phyloP scores from a whole-genome alignment of 2,888 invertebrate genomes.

The Phragmatobia fuliginosa region DNA sequence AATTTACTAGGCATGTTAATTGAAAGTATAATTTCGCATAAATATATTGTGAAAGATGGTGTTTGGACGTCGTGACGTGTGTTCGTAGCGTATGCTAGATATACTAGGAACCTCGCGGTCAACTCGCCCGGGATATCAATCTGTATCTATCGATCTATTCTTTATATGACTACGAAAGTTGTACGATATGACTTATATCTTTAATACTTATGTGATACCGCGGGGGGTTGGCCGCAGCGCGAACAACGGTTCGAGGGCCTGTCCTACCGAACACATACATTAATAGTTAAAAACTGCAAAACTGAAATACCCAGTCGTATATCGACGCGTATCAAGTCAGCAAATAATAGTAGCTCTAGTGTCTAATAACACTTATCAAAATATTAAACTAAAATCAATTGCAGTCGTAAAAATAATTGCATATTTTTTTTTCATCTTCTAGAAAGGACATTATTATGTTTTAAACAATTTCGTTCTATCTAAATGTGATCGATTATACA shows the following conservation, averaged over 20 bases:
- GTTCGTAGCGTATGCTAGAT: slow-evolving; percentile 47
- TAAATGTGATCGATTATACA: slow-evolving; percentile 71
- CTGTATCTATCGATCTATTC: slow-evolving; percentile 44
- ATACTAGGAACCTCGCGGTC: slow-evolving; percentile 16
- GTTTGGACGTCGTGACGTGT: slow-evolving; percentile 17
- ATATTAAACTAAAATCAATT: slow-evolving; percentile 60
- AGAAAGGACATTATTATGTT: slow-evolving; percentile 57
- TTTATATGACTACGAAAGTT: slow-evolving; percentile 66
- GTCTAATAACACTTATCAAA: slow-evolving; percentile 62
- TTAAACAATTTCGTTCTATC: slow-evolving; percentile 75
- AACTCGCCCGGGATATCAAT: slow-evolving; percentile 17
- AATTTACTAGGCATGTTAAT: slow-evolving; percentile 33
- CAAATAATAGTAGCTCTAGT: slow-evolving; percentile 56
- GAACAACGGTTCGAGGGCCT: slow-evolving; percentile 36
- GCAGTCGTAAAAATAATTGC: slow-evolving; percentile 64
- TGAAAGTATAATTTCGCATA: slow-evolving; percentile 23
- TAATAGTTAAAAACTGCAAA: slow-evolving; percentile 45
- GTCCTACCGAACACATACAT: slow-evolving; percentile 40
- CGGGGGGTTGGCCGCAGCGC: slow-evolving; percentile 35
- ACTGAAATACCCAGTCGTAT: slow-evolving; percentile 47
- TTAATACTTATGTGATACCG: slow-evolving; percentile 60
- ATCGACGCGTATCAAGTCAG: slow-evolving; percentile 50
- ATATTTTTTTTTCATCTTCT: slow-evolving; percentile 53
- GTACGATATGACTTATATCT: slow-evolving; percentile 69
- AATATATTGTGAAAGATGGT: slow-evolving; percentile 35